These are phyloP conservation scores for Drosophila aldrichi DNA, from an alignment of 2,888 invertebrate genomes.

Conservation along the genomic window DNA sequence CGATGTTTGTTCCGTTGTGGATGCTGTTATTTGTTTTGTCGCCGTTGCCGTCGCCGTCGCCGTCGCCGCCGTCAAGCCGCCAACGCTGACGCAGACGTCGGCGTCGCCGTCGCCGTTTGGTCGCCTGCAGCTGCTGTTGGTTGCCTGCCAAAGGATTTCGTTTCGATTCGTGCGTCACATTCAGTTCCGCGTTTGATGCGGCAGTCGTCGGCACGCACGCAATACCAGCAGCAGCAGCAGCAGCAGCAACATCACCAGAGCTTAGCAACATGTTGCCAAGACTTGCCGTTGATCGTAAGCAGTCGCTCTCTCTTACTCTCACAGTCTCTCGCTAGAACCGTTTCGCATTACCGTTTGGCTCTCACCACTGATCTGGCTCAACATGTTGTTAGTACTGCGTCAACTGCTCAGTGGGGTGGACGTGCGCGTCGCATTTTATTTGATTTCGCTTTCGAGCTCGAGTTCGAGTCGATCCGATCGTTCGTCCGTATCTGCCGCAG, in stretches of 20 bases:
- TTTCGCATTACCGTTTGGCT: slow-evolving; percentile 12
- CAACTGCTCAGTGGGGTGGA: slow-evolving; percentile 32
- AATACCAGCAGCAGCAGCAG: slow-evolving; percentile 16
- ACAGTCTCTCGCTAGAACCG: slow-evolving; percentile 5
- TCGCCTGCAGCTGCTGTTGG: slow-evolving; percentile 31
- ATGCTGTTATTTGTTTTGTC: slow-evolving; percentile 76
- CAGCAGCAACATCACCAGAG: slow-evolving; percentile 15
- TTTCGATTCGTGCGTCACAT: slow-evolving; percentile 60
- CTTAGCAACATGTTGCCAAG: slow-evolving; percentile 45
- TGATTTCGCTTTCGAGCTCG: slow-evolving; percentile 19
- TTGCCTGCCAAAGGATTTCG: slow-evolving; percentile 68
- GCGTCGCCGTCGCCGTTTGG: slow-evolving; percentile 31
- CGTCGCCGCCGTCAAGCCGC: slow-evolving; percentile 53
- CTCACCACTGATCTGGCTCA: slow-evolving; percentile 68
- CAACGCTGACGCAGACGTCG: slow-evolving; percentile 24
- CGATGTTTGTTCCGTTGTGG: slow-evolving; percentile 55
- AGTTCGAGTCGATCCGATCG: not conserved
- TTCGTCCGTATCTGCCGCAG: slow-evolving; percentile 20
- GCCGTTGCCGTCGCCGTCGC: slow-evolving; percentile 68
- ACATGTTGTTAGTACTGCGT: slow-evolving; percentile 52
- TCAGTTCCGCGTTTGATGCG: slow-evolving; percentile 75
- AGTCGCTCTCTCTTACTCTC: slow-evolving; percentile 16
- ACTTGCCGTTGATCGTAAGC: slow-evolving; percentile 50
- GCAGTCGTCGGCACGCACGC: slow-evolving; percentile 55
- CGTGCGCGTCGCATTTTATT: slow-evolving; percentile 30